phyloP scores from a whole-genome alignment of 2,888 invertebrate species.

The Serripes groenlandicus region DNA sequence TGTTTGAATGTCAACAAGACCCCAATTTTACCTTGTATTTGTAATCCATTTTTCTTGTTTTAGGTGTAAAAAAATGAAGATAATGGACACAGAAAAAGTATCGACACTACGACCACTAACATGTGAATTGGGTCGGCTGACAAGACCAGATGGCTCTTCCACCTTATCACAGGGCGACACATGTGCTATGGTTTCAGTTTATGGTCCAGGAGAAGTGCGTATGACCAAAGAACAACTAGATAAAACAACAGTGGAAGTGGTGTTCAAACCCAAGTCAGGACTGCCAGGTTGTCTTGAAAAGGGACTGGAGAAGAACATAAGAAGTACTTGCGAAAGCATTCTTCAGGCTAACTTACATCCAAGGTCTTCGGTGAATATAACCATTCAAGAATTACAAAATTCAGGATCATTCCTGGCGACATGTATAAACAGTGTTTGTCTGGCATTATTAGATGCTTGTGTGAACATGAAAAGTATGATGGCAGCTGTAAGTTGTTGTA shows the following conservation, averaged over 20 bases:
- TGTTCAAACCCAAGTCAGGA: slow-evolving; percentile 92
- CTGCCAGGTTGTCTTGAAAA: slow-evolving; percentile 91
- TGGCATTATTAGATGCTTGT: slow-evolving; percentile 94
- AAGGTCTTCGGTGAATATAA: slow-evolving; percentile 92
- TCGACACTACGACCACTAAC: slow-evolving; percentile 68
- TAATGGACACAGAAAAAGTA: slow-evolving; percentile 4
- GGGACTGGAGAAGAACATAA: slow-evolving; percentile 91
- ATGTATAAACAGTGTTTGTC: slow-evolving; percentile 93
- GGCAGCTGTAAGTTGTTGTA: slow-evolving; percentile 92
- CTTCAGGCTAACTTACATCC: slow-evolving; percentile 92
- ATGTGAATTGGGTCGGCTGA: slow-evolving; percentile 77
- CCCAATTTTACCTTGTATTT: no score
- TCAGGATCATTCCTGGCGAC: slow-evolving; percentile 90
- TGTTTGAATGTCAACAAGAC: no score
- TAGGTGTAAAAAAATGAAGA: slow-evolving; percentile 32
- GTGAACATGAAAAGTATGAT: slow-evolving; percentile 94
- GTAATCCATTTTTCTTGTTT: background rate
- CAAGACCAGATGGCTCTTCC: slow-evolving; percentile 82
- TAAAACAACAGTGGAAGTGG: slow-evolving; percentile 92
- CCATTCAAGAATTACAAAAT: slow-evolving; percentile 95
- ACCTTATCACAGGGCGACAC: slow-evolving; percentile 90
- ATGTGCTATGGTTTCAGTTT: slow-evolving; percentile 91
- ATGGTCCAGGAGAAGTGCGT: slow-evolving; percentile 94
- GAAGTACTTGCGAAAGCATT: slow-evolving; percentile 92
- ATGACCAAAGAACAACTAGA: slow-evolving; percentile 92